Conservation (phyloP, 2,888 invertebrate genomes). For the Xanthia icteritia region DNA sequence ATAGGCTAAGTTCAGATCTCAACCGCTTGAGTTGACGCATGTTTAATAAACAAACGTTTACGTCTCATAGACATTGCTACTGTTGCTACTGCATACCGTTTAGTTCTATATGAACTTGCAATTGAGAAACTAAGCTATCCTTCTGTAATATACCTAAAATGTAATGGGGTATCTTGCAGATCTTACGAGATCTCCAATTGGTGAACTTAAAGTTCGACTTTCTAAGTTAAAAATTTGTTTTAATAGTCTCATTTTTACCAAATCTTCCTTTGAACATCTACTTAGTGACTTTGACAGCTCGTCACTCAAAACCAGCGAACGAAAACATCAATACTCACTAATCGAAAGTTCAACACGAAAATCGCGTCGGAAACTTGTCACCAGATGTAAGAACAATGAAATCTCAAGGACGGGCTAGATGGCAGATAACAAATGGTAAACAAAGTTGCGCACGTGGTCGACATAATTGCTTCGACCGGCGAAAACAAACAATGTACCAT, state of each 20-base stretch:
- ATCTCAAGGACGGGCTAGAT: slow-evolving; percentile 83
- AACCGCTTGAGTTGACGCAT: slow-evolving; percentile 17
- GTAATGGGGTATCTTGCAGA: too few species aligned
- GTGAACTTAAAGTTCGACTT: background rate
- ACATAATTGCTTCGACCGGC: slow-evolving; percentile 80
- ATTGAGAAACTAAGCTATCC: background rate
- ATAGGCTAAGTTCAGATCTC: slow-evolving; percentile 15
- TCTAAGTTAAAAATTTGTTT: too few species aligned
- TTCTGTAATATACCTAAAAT: background rate
- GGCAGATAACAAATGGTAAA: slow-evolving; percentile 84
- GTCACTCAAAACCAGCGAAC: slow-evolving; percentile 5
- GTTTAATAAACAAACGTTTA: slow-evolving; percentile 27
- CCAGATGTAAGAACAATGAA: slow-evolving; percentile 68
- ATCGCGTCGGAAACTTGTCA: slow-evolving; percentile 67
- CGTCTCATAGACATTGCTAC: background rate
- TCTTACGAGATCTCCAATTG: background rate
- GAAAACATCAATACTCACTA: slow-evolving; percentile 49
- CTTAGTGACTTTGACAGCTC: background rate
- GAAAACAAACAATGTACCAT: slow-evolving; percentile 85
- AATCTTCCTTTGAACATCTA: background rate
- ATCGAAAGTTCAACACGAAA: slow-evolving; percentile 65
- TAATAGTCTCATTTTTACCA: background rate
- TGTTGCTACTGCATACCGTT: background rate
- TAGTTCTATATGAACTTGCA: background rate
- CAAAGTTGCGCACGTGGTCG: slow-evolving; percentile 82